Evolutionary conservation across 2,888 invertebrate genomes (phyloP), one percentile per base, ranked within the genome.

Genomic region (Acrocera orbiculus): DNA sequence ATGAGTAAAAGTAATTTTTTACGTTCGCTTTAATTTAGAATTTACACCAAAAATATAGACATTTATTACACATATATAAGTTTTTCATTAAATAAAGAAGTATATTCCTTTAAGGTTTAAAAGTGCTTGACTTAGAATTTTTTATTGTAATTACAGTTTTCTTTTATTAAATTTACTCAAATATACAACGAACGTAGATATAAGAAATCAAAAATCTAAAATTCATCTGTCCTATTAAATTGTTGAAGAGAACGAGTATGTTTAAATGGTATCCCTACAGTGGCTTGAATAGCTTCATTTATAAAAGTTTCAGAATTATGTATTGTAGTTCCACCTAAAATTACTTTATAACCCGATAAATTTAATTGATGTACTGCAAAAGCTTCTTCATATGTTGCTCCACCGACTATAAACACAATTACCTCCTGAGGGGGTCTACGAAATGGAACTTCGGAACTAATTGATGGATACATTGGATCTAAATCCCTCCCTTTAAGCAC

Each of bases 331-430:
- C 90, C 90, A 7, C 95, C 95, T 1, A 95, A 61, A 35, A 92
- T 69, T 13, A 92, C 71, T 46, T 76, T 72, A 53, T 80, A 76
- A 30, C 70, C 65, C 33, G 63, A 57, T 48, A 70, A 75, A 54
- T 87, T 87, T 35, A 95, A 53, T 52, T 70, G 76, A 56, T 92
- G 77, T 3, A 95, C 81, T 22, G 79, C 71, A 14, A 83, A 59
- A 0, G 92, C 78, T 61, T 98, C 98, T 57, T 96, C 96, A 56
- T 92, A 98, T 0, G 98, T 98, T 25, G 80, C 71, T 10, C 98
- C 98, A 3, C 98, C 98, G 36, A 98, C 73, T 28, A 96, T 77
- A 53, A 98, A 99, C 15, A 96, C 78, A 31, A 99, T 77, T n/a
- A 98, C 70, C 54, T 96, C 92, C 52, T 89, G 83, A 0, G 85